Base-by-base conservation (phyloP, 1,140 invertebrate genomes). In the Pteromalus puparum region DNA sequence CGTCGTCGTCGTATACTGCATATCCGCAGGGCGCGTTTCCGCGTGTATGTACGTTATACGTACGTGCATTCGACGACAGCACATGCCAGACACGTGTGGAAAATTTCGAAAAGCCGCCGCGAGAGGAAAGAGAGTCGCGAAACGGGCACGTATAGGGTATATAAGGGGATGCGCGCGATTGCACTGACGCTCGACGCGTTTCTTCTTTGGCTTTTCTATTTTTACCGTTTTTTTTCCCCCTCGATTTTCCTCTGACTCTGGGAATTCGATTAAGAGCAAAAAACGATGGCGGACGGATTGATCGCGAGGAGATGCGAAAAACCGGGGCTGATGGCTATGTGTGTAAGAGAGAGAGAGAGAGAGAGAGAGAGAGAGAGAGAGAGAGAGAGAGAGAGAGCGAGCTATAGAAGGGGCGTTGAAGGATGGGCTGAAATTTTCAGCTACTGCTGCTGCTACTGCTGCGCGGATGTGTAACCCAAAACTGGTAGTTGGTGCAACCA, bases 21-120 rank as follows among this genome's bases (percentile, higher is more conserved):
- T 65, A 74, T 34, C 73, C 73, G 38, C 73, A n/a, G 34, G 73
- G 48, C 48, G 76, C 38, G 18, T 76, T 48, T 48, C 21, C 28
- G 76, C 28, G n/a, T 46, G 24, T 24, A 72, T 72, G n/a, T 48
- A 76, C 24, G 34, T 48, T 13, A 30, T 70, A 30, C 12, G 24
- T 61, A 10, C 70, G 30, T 42, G 38, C 70, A 30, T 30, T 24
- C 21, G 61, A 15, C 83, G 9, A 5, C 1, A 42, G 72, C 72
- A 67, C 30, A 88, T 85, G 84, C 85, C 12, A 72, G 48, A 75
- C 86, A 88, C 83, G 88, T 77, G 65, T 70, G 75, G 38, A 65
- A 83, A 85, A 88, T 88, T 87, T 88, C 24, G 70, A 86, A 87
- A 88, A 82, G 84, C 61, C 67, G n/a, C 42, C 15, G 42, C 70